phyloP scores from a whole-genome alignment of 2,797 vertebrate species.

The Leucoraja ocellata region DNA sequence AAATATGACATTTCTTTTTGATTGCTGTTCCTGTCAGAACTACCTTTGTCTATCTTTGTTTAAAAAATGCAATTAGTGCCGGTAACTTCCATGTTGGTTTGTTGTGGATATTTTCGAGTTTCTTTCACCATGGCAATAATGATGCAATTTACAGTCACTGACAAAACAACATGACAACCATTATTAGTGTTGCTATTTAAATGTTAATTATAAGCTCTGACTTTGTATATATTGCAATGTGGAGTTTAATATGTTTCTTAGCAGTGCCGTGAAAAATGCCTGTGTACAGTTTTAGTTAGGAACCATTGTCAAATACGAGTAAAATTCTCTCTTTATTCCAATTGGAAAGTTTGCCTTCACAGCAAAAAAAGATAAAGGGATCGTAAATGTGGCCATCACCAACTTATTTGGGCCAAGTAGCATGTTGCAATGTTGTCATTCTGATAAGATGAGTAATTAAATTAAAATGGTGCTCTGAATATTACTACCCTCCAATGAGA shows the following conservation, averaged over 20 bases:
- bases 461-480: background rate
- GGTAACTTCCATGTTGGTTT: background rate
- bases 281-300: background rate
- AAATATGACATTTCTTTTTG: constrained; percentile 11
- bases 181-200: constrained; percentile 9
- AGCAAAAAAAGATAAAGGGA: background rate
- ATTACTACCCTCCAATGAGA: background rate
- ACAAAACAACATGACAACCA: constrained; percentile 8
- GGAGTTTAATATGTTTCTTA: background rate
- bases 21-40: background rate
- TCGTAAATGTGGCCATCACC: background rate
- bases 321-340: background rate
- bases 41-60: background rate
- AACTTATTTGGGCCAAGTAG: background rate
- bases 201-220: constrained; percentile 25
- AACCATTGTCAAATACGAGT: background rate
- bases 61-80: background rate
- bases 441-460: background rate
- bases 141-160: background rate
- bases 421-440: background rate
- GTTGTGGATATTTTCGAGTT: background rate
- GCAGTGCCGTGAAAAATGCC: background rate
- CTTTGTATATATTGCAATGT: background rate
- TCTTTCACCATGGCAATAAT: background rate
- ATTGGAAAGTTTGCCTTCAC: background rate